phyloP scores from a whole-genome alignment of 2,888 invertebrate genomes.

The Harmothoe impar region DNA sequence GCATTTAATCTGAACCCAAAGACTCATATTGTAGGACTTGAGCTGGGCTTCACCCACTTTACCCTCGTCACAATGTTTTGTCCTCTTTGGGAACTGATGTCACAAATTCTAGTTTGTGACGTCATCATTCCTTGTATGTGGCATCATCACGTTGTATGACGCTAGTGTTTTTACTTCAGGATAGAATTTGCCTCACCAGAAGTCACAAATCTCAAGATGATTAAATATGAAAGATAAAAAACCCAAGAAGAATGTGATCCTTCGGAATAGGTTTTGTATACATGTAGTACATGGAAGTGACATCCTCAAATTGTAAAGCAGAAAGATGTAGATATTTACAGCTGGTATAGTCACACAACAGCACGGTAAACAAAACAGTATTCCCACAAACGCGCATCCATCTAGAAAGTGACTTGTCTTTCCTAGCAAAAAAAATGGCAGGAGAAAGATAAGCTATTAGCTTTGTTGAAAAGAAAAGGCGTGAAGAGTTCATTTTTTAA shows the following conservation, averaged over 20 bases:
- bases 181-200: not conserved
- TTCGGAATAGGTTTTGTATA: not conserved
- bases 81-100: not conserved
- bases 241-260: constrained; percentile 36
- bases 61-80: too few relatives aligned
- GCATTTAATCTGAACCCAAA: not conserved
- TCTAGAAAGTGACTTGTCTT: constrained; percentile 1
- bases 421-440: constrained; percentile 12
- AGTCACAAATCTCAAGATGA: not conserved
- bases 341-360: constrained; percentile 12
- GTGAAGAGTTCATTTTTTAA: constrained; percentile 3
- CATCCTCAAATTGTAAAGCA: not conserved
- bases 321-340: not conserved
- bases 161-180: not conserved
- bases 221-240: not conserved
- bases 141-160: not conserved
- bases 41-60: not conserved
- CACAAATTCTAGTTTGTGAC: not conserved
- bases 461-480: not conserved
- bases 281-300: not conserved
- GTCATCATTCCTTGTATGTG: constrained; percentile 17
- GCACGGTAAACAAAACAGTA: constrained; percentile 33
- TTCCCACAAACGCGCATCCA: constrained; percentile 34
- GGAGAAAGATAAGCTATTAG: not conserved
- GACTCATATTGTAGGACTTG: not conserved